Base-by-base conservation (phyloP, 1,140 invertebrate genomes). In the Hyposmocoma kahamanoa region DNA sequence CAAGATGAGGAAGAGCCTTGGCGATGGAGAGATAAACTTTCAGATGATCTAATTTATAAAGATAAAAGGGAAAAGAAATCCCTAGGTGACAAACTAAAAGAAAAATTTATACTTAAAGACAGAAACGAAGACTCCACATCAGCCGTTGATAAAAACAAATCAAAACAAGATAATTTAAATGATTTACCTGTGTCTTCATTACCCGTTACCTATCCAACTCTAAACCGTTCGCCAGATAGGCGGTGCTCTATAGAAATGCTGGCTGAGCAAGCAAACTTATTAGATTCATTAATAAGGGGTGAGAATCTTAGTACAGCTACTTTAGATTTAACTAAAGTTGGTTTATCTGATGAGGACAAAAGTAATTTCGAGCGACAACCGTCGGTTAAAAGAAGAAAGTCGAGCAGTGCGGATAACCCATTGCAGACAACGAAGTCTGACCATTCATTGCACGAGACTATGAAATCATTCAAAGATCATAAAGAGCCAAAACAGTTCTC, bases 41-140 rank as follows among this genome's bases (percentile, higher is more conserved):
- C 89, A 22, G 87, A 89, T 3, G 89, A 91, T 52, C 63, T 90
- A 38, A 41, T 67, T 32, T 83, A 80, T 56, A 84, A 84, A 58
- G 72, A 77, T 22, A 82, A 81, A 61, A 80, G 69, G 53, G 81
- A 79, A 59, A 89, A 90, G 56, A 94, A 93, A 62, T 89, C 91
- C 0, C 88, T 92, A 0, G 93, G 92, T 0, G 91, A 93, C 49
- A 72, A 92, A 46, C 67, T 94, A n/a, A 88, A 92, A 6, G 92
- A 94, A 64, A 93, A 93, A 70, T 94, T 94, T 74, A 77, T 91
- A 10, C 92, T 94, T 22, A 90, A 89, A 50, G 91, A 93, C 28
- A 90, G 89, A 42, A 85, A 88, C 49, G 60, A 74, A 41, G 72
- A 87, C 9, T 34, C 17, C 13, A 56, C 57, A 20, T 44, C 18